These are phyloP conservation scores for Sicus ferrugineus DNA, from an alignment of 2,888 invertebrate genomes.

Conservation along the genomic window DNA sequence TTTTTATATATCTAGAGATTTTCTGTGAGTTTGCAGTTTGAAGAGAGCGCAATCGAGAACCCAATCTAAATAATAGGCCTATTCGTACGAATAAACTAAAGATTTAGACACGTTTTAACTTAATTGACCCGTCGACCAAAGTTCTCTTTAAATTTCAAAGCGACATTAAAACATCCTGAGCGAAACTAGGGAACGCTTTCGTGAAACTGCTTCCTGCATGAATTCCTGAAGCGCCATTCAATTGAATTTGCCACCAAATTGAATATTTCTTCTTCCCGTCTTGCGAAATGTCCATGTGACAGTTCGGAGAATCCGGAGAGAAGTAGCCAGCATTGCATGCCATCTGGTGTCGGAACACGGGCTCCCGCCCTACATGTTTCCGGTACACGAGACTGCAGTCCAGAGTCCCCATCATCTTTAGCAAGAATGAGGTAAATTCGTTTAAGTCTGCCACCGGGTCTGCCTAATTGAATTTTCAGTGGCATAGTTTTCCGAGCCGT, in stretches of 20 bases:
- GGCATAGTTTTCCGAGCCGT: neutral
- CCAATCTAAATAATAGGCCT: no score
- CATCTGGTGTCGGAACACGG: no score
- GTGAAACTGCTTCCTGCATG: no score
- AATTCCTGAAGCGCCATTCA: neutral
- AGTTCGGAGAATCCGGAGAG: neutral
- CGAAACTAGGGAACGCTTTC: no score
- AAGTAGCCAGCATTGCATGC: neutral
- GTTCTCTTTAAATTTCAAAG: no score
- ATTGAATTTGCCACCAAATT: neutral
- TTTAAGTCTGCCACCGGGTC: neutral
- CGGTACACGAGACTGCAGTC: neutral
- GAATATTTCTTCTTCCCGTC: neutral
- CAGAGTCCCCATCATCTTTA: neutral
- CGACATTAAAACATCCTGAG: no score
- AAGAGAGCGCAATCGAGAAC: no score
- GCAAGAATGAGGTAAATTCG: conserved; percentile 4
- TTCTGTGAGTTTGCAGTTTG: no score
- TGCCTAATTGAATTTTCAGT: conserved; percentile 24
- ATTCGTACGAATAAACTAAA: no score
- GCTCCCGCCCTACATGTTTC: neutral
- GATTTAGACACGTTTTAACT: no score
- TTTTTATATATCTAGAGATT: no score
- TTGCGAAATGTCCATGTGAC: neutral
- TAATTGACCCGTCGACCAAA: no score